These are phyloP conservation scores for Salmo trutta DNA, from an alignment of 2,797 vertebrate genomes.

Conservation along the genomic window DNA sequence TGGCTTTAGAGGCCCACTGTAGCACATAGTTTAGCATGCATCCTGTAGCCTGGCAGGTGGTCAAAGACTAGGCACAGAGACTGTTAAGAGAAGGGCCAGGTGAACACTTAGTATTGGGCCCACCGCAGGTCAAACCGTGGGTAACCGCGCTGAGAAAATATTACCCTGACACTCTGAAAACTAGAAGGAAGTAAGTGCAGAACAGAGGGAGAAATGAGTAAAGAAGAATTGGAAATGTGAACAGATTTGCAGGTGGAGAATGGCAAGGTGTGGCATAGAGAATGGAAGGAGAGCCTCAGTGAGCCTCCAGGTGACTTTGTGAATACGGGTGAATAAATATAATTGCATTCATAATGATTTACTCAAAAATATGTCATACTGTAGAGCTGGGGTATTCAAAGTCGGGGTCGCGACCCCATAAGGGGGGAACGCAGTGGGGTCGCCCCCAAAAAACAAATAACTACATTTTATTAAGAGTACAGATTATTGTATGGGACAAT, in stretches of 20 bases:
- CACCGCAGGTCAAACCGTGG: conserved; percentile 30
- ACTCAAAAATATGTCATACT: too few relatives aligned
- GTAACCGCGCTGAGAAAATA: conserved; percentile 36
- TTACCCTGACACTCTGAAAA: conserved; percentile 16
- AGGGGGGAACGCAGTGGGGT: too few relatives aligned
- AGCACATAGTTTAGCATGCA: conserved; percentile 3
- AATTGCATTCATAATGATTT: too few relatives aligned
- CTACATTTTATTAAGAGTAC: too few relatives aligned
- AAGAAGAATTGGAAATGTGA: not conserved
- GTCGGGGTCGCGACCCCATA: too few relatives aligned
- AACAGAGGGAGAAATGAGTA: conserved; percentile 7
- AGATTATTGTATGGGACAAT: too few relatives aligned
- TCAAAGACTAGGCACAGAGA: conserved; percentile 23
- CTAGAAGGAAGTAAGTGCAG: conserved; percentile 4
- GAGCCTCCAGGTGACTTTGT: too few relatives aligned
- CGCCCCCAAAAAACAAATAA: too few relatives aligned
- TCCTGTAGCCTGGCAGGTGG: conserved; percentile 16
- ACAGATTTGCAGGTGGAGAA: conserved; percentile 7
- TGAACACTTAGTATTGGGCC: conserved; percentile 31
- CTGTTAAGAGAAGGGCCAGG: conserved; percentile 30
- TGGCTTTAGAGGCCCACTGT: not conserved
- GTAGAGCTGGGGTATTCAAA: too few relatives aligned
- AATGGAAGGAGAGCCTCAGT: too few relatives aligned
- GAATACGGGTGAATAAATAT: too few relatives aligned
- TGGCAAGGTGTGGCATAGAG: not conserved